Evolutionary conservation across 2,113 vertebrate species (phyloP).

Genomic region (Ailurus styani): DNA sequence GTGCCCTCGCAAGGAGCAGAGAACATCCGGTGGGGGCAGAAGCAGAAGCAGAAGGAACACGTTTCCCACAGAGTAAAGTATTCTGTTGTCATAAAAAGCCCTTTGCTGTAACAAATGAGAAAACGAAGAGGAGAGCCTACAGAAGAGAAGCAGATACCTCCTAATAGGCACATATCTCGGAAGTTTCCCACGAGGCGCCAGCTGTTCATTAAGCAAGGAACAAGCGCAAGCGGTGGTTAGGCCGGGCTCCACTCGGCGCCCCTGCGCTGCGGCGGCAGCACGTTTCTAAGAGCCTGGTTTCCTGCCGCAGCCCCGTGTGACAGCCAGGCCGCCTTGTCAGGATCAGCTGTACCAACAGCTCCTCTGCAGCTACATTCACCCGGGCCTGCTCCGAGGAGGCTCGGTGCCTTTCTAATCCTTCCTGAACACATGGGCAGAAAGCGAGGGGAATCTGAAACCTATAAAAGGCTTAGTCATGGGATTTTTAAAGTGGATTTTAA

Average conservation of each 20-base stretch:
- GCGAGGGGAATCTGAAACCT: neutral
- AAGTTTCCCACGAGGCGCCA: conserved; percentile 5
- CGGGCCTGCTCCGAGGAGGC: neutral
- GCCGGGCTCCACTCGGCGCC: fast-evolving
- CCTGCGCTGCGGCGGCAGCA: fast-evolving
- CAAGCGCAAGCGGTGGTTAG: neutral
- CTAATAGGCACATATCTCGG: neutral
- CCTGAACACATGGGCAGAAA: neutral
- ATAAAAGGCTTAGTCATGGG: conserved; percentile 32
- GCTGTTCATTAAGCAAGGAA: conserved; percentile 12
- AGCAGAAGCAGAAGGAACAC: conserved; percentile 51
- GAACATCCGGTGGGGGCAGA: conserved; percentile 60
- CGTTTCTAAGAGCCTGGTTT: fast-evolving
- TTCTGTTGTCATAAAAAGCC: conserved; percentile 43
- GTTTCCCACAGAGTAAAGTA: conserved; percentile 8
- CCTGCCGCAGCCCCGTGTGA: fast-evolving
- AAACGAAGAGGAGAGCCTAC: conserved; percentile 26
- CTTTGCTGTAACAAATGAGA: conserved; percentile 10
- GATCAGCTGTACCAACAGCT: neutral
- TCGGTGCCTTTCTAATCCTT: neutral
- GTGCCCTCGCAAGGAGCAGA: conserved; percentile 22
- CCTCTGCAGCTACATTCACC: neutral
- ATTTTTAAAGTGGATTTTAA: neutral
- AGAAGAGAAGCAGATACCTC: neutral
- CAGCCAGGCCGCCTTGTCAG: neutral